Base-by-base conservation (phyloP, 2,888 invertebrate genomes). In the Griposia aprilina region DNA sequence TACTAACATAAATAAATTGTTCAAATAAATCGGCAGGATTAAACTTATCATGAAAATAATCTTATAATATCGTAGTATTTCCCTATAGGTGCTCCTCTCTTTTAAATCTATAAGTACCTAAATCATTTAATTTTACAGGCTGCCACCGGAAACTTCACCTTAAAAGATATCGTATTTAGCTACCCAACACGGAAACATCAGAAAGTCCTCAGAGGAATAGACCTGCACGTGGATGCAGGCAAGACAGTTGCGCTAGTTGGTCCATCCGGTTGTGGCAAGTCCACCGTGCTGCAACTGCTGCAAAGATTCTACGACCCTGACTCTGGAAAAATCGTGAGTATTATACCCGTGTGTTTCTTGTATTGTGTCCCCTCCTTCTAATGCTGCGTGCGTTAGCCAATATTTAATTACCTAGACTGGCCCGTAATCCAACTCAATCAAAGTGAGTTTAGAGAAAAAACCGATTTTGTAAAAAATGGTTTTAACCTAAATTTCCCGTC, bases 281-380 rank as follows among this genome's bases (percentile, higher is more conserved):
- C 98, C 1, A 98, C 98, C 0, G 97, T 98, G 71, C 97, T 98
- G 70, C 98, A 98, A 90, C 94, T 99, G 13, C 93, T 99, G 81
- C 98, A 98, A 91, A 96, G 99, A 69, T 98, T 98, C 91, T 99
- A 99, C 92, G 98, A 98, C 91, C 98, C 98, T 82, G 97, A 97
- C 72, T 97, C 95, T 3, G 98, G 98, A 8, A 96, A 92, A 59
- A 97, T 97, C 76, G 92, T 92, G 72, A 92, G 91, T 71, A 66
- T 13, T 59, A 11, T n/a, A 45, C 26, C 17, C 26, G n/a, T 26
- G 20, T 30, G 13, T 62, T 17, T 23, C 41, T 60, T 48, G 5
- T 30, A 50, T 15, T 20, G 13, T 41, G 20, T 50, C 3, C 36
- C n/a, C 8, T 41, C 26, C n/a, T 11, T 11, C 23, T 45, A 45